Evolutionary conservation across 1,140 invertebrate species (phyloP).

Genomic region (Atta colombica): DNA sequence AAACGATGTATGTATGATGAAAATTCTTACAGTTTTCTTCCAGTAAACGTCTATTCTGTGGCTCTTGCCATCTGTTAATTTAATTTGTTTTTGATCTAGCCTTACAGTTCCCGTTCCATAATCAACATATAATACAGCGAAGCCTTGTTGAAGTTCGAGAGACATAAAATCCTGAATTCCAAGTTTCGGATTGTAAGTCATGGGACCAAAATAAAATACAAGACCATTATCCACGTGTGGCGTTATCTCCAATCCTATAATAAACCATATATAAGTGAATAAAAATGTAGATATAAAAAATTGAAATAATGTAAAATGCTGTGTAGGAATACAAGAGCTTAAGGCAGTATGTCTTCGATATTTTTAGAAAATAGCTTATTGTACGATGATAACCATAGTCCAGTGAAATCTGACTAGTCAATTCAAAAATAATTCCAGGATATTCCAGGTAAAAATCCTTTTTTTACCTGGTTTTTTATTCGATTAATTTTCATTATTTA

Average conservation of each 20-base stretch:
- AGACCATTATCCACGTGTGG: slow-evolving; percentile 92
- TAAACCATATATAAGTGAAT: slow-evolving; percentile 3
- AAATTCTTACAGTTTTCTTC: slow-evolving; percentile 87
- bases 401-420: no score
- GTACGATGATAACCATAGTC: no score
- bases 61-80: slow-evolving; percentile 92
- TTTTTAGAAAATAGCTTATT: no score
- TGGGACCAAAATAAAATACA: slow-evolving; percentile 96
- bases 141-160: slow-evolving; percentile 94
- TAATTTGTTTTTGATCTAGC: slow-evolving; percentile 91
- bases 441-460: no score
- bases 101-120: slow-evolving; percentile 94
- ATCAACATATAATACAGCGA: slow-evolving; percentile 94
- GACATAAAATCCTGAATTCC: slow-evolving; percentile 95
- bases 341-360: no score
- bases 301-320: neutral
- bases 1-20: neutral
- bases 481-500: no score
- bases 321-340: neutral
- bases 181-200: slow-evolving; percentile 88
- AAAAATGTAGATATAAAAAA: neutral
- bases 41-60: slow-evolving; percentile 94
- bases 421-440: no score
- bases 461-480: no score
- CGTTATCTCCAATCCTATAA: slow-evolving; percentile 90